Base-by-base conservation (phyloP, 2,888 invertebrate genomes). In the Drosophila infuscata region DNA sequence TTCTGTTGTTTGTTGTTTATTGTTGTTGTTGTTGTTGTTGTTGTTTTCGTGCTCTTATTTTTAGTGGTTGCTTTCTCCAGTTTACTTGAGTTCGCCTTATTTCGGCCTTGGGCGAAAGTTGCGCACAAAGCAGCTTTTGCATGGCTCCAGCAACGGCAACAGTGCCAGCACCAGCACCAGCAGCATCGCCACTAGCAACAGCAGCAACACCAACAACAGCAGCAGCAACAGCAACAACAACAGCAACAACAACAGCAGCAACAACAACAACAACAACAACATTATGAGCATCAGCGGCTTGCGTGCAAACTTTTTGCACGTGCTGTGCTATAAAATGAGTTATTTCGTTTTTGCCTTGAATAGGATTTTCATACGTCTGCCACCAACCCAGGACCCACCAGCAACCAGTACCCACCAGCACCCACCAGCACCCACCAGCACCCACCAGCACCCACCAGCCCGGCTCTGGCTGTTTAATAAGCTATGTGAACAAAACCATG, bases 241-340 rank as follows among this genome's bases (percentile, higher is more conserved):
- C 30, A 29, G 38, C 56, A 35, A 5, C 12, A 5, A 4, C 60
- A 54, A 6, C 49, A 35, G 3, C 58, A 54, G 8, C 71, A 48
- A 2, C 35, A 59, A 3, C 46, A 54, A 11, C 53, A 15, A 7
- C 52, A 49, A n/a, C 52, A 60, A 30, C 56, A 52, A 29, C 53
- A 49, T 33, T 58, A 43, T 29, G 36, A 51, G 43, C 68, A 36
- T 36, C 51, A 30, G n/a, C 35, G 33, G 46, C 53, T 52, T 72
- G 73, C 51, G 33, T 46, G 70, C 33, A 54, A 79, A 78, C 76
- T 82, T 80, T 79, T 83, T 54, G 66, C 70, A 70, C 83, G 84
- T 84, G 87, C 84, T 89, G 83, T 83, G 83, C 66, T 58, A 51
- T 83, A 69, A 89, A 83, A 83, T 89, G 87, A 83, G 84, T 77